A percentile compares a stretch with the other conserved stretches of the same genome.
These are phyloP conservation scores for Dipus sagitta DNA, from an alignment of 2,797 vertebrate species.

Conservation along the genomic window DNA sequence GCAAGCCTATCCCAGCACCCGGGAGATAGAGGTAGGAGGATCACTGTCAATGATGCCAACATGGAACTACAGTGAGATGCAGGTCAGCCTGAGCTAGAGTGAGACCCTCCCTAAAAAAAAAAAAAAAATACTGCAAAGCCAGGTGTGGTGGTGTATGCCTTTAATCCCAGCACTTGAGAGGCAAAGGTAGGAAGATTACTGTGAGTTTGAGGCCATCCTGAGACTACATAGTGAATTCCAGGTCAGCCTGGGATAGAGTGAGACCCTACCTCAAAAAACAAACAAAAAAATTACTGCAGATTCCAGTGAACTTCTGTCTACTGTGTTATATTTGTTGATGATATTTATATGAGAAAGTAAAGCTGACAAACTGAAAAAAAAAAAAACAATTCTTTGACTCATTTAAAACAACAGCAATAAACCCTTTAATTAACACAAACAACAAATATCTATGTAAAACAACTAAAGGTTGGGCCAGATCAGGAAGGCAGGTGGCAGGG, in stretches of 20 bases:
- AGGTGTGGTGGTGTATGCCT: background rate
- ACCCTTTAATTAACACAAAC: background rate
- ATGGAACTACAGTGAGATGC: background rate
- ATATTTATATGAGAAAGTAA: background rate
- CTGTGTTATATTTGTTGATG: background rate
- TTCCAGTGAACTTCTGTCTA: background rate
- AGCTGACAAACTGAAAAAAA: constrained; percentile 1
- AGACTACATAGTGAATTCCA: background rate
- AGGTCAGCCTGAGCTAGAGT: background rate
- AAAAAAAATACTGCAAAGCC: background rate
- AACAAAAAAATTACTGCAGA: background rate
- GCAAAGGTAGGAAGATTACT: background rate
- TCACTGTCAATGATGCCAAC: too few species aligned
- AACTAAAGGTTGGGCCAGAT: background rate
- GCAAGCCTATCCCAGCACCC: background rate
- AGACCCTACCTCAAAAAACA: background rate
- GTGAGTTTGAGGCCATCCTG: too few species aligned
- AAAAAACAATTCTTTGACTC: background rate
- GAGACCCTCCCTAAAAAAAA: background rate
- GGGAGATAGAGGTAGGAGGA: background rate
- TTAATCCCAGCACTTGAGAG: background rate
- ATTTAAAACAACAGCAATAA: constrained; percentile 24
- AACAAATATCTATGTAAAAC: background rate
- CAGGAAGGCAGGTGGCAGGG: background rate
- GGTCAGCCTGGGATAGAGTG: background rate